Evolutionary conservation across 1,140 invertebrate genomes (phyloP), one percentile per base, ranked within the genome.

Genomic region (Coptotermes formosanus): DNA sequence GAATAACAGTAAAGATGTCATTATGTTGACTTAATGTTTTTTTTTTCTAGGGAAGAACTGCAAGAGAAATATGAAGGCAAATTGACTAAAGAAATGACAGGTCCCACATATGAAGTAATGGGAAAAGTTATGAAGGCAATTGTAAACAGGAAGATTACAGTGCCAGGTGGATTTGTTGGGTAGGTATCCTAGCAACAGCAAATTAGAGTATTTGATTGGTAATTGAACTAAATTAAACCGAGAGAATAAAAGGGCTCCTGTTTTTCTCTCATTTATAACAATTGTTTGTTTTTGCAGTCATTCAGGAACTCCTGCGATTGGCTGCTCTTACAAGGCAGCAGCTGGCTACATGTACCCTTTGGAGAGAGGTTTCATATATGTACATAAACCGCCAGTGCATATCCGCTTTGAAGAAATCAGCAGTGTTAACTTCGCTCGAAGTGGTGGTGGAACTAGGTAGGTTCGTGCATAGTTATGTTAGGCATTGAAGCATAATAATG

Each of bases 291-390:
- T 89, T 92, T 92, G 75, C 90, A 98, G 97, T 9, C 96, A 98
- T 91, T 95, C 96, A 85, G 96, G 96, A 43, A 98, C 97, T 6
- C 96, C 98, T 3, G 98, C 97, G 0, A 95, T 99, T 84, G 94
- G 96, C 75, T 99, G 99, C 92, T 99, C 98, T 0, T 99, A 98
- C 91, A 99, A 99, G 92, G 98, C 99, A n/a, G 97, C 98, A 14
- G 98, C 98, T 30, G 99, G 99, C 30, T 97, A 97, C 89, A 91
- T 99, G 55, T 99, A 99, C 93, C 99, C 99, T 6, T 92, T 99
- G n/a, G 99, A 99, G 91, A 94, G 98, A 89, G 99, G 99, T 45
- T 99, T 99, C 89, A 99, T 99, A 87, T 99, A 98, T 90, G 97
- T 99, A 25, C 98, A 99, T 90, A 99, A 99, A 90, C 99, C 99